Conservation (phyloP, 1,140 invertebrate species). For the Drosophila pseudoobscura region DNA sequence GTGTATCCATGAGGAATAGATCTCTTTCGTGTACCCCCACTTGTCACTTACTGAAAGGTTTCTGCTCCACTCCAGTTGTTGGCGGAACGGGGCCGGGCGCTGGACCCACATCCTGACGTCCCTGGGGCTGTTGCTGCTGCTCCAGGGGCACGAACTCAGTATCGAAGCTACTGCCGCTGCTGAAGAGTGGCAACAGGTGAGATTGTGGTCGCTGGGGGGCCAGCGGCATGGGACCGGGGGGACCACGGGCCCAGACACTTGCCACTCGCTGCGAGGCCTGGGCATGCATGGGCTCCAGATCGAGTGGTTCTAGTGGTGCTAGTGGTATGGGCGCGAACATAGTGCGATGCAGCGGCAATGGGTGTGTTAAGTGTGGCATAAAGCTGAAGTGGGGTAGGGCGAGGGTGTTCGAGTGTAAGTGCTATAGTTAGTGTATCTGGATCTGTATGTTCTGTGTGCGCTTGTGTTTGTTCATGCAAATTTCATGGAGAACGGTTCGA, state of each 20-base stretch:
- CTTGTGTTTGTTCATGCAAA: constrained; percentile 58
- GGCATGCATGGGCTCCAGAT: constrained; percentile 65
- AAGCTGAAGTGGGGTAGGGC: constrained; percentile 49
- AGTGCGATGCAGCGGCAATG: constrained; percentile 71
- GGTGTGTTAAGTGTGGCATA: constrained; percentile 76
- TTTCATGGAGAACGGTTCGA: constrained; percentile 39
- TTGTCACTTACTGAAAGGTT: constrained; percentile 71
- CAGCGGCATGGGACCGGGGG: constrained; percentile 48
- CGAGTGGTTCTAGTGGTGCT: constrained; percentile 58
- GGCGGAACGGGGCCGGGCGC: constrained; percentile 16
- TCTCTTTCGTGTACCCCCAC: background rate
- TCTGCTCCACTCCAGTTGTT: constrained; percentile 40
- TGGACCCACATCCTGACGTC: constrained; percentile 43
- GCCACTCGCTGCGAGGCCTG: constrained; percentile 68
- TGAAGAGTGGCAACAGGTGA: constrained; percentile 64
- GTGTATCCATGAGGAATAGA: too few species aligned
- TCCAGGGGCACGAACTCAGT: constrained; percentile 77
- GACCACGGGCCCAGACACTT: constrained; percentile 51
- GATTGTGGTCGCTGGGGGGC: constrained; percentile 56
- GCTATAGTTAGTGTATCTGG: constrained; percentile 53
- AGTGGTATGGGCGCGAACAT: constrained; percentile 58
- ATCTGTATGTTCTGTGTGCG: constrained; percentile 5
- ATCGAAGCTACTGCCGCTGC: constrained; percentile 50
- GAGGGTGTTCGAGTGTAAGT: constrained; percentile 24
- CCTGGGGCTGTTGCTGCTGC: constrained; percentile 56